phyloP scores from a whole-genome alignment of 2,797 vertebrate species.

The Carapus acus region DNA sequence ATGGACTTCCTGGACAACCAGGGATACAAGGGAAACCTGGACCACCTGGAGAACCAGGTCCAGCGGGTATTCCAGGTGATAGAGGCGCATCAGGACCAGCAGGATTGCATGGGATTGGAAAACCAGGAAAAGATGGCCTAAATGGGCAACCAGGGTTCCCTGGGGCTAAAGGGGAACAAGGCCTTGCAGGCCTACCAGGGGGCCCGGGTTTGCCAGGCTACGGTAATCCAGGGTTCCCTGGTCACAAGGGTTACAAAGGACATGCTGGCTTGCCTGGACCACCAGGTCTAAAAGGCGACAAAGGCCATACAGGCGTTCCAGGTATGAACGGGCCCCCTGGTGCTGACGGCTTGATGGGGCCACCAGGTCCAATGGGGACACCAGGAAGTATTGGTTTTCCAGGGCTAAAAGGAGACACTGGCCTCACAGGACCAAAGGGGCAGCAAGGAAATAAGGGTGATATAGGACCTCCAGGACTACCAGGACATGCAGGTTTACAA shows the following conservation, averaged over 20 bases:
- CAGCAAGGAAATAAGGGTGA: constrained; percentile 82
- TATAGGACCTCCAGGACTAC: constrained; percentile 80
- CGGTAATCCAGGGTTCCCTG: constrained; percentile 88
- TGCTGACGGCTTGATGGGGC: constrained; percentile 81
- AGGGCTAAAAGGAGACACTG: constrained; percentile 86
- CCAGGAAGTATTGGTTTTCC: constrained; percentile 84
- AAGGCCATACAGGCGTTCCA: constrained; percentile 79
- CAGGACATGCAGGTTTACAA: constrained; percentile 82
- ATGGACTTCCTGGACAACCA: constrained; percentile 85
- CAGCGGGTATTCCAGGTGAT: constrained; percentile 75
- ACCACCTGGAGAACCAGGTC: constrained; percentile 79
- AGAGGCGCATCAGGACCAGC: constrained; percentile 82
- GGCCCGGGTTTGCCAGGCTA: constrained; percentile 84
- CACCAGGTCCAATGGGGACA: constrained; percentile 83
- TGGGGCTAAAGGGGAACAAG: constrained; percentile 87
- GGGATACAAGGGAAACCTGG: constrained; percentile 84
- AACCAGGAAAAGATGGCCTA: constrained; percentile 85
- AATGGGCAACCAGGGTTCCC: constrained; percentile 83
- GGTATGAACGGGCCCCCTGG: constrained; percentile 83
- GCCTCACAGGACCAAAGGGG: constrained; percentile 76
- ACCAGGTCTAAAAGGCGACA: constrained; percentile 85
- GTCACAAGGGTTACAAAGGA: constrained; percentile 88
- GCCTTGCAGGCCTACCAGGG: constrained; percentile 82
- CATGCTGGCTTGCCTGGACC: constrained; percentile 78
- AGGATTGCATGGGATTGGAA: constrained; percentile 82